Conservation (phyloP, 1,140 invertebrate genomes). For the Asobara japonica region DNA sequence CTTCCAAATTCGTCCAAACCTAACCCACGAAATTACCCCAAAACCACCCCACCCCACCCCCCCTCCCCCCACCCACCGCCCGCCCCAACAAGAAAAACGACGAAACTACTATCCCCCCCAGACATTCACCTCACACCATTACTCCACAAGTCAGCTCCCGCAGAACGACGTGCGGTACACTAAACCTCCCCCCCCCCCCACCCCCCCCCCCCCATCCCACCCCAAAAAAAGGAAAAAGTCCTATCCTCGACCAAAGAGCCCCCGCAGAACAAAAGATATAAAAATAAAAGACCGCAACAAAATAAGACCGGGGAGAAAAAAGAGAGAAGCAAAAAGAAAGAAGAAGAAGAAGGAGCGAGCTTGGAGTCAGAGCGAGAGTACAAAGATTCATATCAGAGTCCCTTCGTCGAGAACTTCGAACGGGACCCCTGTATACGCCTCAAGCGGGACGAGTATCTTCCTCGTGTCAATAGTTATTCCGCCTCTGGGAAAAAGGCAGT, state of each 20-base stretch:
- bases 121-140: neutral
- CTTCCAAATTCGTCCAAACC: too few species aligned
- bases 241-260: neutral
- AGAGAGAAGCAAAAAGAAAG: neutral
- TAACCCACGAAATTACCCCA: too few species aligned
- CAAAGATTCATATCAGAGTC: conserved; percentile 60
- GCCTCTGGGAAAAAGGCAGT: conserved; percentile 5
- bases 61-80: too few species aligned
- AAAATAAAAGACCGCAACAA: too few species aligned
- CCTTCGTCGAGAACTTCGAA: conserved; percentile 45
- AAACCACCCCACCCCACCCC: too few species aligned
- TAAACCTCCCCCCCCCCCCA: neutral
- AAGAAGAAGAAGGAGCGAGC: neutral
- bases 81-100: too few species aligned
- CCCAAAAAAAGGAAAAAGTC: neutral
- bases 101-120: too few species aligned
- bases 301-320: too few species aligned
- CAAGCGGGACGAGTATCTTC: conserved; percentile 58
- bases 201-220: too few species aligned
- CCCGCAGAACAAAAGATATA: conserved; percentile 5
- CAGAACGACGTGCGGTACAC: neutral
- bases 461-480: conserved; percentile 54
- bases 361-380: conserved; percentile 27
- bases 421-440: conserved; percentile 57
- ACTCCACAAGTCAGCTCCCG: neutral